phyloP scores from a whole-genome alignment of 2,797 vertebrate species.

The Micropoecilia bifurca region DNA sequence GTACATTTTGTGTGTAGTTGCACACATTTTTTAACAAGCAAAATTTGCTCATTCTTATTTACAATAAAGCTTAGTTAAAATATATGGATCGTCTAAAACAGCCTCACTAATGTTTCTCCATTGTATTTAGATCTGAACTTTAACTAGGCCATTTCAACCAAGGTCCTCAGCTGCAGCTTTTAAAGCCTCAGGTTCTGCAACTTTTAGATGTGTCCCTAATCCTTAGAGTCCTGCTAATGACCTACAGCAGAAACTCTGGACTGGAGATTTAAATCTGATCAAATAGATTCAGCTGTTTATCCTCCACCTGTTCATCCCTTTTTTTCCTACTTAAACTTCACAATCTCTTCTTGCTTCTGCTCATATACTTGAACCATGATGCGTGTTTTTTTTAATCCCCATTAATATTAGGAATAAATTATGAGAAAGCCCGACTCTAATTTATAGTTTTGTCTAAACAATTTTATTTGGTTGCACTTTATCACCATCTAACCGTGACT shows the following conservation, averaged over 20 bases:
- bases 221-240: neutral
- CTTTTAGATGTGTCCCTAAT: neutral
- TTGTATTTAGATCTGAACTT: neutral
- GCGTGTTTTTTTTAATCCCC: neutral
- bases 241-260: neutral
- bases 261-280: neutral
- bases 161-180: neutral
- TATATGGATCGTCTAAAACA: neutral
- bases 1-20: neutral
- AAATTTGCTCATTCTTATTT: neutral
- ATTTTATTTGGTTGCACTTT: too few species aligned
- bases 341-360: neutral
- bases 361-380: neutral
- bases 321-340: neutral
- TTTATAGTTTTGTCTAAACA: neutral
- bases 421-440: neutral
- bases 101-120: neutral
- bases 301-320: neutral
- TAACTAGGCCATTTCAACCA: neutral
- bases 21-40: neutral
- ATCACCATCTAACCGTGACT: too few species aligned
- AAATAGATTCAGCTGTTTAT: neutral
- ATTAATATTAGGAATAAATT: too few species aligned
- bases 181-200: neutral
- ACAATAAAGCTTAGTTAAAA: neutral